Percentiles rank a stretch among this genome's conserved stretches.
phyloP scores from a whole-genome alignment of 2,113 vertebrate species.

The Rhombomys opimus region DNA sequence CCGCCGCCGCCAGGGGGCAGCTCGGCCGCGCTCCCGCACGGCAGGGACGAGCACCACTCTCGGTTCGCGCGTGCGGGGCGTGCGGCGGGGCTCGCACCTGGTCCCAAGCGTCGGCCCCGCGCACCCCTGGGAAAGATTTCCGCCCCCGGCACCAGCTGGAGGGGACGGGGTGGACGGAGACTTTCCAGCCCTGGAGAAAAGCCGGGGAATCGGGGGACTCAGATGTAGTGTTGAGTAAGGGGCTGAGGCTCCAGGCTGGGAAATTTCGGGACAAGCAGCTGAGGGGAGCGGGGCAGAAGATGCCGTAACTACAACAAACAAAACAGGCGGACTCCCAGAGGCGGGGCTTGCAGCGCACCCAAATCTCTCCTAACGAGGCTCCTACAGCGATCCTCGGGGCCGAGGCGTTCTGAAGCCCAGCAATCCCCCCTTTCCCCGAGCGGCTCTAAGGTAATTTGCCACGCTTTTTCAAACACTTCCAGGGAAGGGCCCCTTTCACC shows the following conservation, averaged over 20 bases:
- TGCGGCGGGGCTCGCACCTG: background rate
- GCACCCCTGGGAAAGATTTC: background rate
- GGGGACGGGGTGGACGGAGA: slow-evolving; percentile 1
- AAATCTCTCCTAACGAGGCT: background rate
- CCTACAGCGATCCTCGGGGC: background rate
- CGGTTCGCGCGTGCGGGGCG: background rate
- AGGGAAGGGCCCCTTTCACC: background rate
- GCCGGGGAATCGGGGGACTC: background rate
- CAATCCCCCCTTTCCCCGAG: background rate
- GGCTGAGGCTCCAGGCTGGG: background rate
- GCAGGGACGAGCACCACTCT: accelerated
- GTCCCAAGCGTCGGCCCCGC: accelerated
- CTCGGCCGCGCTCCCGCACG: background rate
- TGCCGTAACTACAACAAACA: background rate
- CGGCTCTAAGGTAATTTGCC: slow-evolving; percentile 17
- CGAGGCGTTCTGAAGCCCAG: background rate
- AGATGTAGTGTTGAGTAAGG: background rate
- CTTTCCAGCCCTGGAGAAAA: background rate
- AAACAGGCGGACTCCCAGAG: background rate
- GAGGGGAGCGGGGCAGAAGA: background rate
- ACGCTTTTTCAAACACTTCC: background rate
- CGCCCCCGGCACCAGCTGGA: background rate
- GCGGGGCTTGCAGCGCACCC: background rate
- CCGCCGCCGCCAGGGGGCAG: slow-evolving; percentile 72
- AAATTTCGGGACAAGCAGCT: background rate